Base-by-base conservation (phyloP, 2,797 vertebrate species). In the Malurus splendens region DNA sequence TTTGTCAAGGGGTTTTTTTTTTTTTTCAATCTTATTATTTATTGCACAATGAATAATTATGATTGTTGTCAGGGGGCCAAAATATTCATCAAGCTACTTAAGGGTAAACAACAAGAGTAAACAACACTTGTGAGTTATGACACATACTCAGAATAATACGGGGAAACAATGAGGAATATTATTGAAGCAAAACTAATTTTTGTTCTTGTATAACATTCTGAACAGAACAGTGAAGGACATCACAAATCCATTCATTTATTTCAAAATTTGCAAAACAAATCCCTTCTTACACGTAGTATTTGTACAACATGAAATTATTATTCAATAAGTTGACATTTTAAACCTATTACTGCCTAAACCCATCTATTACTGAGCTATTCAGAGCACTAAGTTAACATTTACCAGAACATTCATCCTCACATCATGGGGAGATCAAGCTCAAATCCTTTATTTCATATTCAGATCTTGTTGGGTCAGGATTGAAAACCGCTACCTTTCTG, bases 351-450 rank as follows among this genome's bases (percentile, higher is more conserved):
- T 24, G 94, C 94, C 97, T 98, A 97, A 98, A 97, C 96, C 97
- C 96, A 97, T 97, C 97, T 97, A 98, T 98, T 98, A 98, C 97
- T 97, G 98, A 98, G 98, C 98, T 98, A 97, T 98, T 97, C 96
- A 96, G 97, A 98, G 97, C 97, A 98, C 97, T 98, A 98, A 98
- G 98, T 98, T 98, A 97, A 98, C 98, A 98, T 98, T 98, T 98
- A 98, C 98, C 96, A 96, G 98, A 98, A 98, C 98, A 98, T 98
- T 98, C 98, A 98, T 98, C 98, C 97, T 97, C 96, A 98, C 98
- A 98, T 98, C 98, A 98, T 96, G 96, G 96, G 97, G 97, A 98
- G 98, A 97, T 98, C 98, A 98, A 98, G 96, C 98, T 97, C 97
- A 98, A 98, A 98, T 98, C 98, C 97, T 97, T 97, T 97, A 97